Percentiles rank a stretch among this genome's conserved stretches.
Conservation (phyloP, 2,888 invertebrate genomes). For the Escarpia spicata region DNA sequence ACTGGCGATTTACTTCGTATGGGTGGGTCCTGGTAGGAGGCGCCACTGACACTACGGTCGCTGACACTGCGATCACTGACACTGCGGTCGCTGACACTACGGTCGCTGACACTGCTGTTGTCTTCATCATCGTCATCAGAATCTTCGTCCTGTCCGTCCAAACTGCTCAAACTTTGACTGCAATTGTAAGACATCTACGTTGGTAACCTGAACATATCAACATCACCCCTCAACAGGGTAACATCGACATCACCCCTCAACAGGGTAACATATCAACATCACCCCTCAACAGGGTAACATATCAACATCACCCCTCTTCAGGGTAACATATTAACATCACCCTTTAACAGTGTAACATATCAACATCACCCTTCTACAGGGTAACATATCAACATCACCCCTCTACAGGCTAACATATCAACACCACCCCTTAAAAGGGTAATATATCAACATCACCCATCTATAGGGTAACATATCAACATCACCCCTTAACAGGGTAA, state of each 20-base stretch:
- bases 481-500: no score
- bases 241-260: not conserved
- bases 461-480: no score
- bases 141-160: conserved; percentile 42
- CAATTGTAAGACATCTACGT: not conserved
- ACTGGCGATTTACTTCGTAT: not conserved
- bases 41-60: not conserved
- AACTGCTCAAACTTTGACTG: conserved; percentile 55
- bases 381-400: no score
- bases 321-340: no score
- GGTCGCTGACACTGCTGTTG: not conserved
- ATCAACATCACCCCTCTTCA: no score
- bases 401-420: no score
- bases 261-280: no score
- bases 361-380: no score
- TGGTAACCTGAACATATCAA: not conserved
- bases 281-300: no score
- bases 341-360: no score
- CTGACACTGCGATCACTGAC: not conserved
- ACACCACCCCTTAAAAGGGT: no score
- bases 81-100: not conserved
- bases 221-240: not conserved
- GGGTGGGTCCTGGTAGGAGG: not conserved
- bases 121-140: conserved; percentile 44
- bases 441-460: no score